Percentiles rank a stretch among this genome's conserved stretches.
Conservation (phyloP, 2,888 invertebrate species). For the Leuctra nigra region DNA sequence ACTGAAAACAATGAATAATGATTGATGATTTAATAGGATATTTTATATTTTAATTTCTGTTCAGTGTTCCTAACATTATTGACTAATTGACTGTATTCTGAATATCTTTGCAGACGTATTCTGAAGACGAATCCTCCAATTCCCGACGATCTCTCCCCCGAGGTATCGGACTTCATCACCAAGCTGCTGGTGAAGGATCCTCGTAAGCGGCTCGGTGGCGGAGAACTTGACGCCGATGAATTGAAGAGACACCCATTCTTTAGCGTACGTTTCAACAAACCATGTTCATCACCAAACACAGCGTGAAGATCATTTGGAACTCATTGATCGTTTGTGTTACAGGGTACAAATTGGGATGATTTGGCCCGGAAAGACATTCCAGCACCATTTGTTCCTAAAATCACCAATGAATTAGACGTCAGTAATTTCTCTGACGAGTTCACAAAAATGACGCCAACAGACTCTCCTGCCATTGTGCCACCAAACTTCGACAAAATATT, state of each 20-base stretch:
- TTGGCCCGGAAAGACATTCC: slow-evolving; percentile 67
- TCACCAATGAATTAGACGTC: slow-evolving; percentile 79
- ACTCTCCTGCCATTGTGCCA: slow-evolving; percentile 86
- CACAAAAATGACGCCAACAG: slow-evolving; percentile 83
- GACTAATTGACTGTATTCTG: no score
- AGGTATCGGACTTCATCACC: slow-evolving; percentile 69
- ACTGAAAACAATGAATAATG: no score
- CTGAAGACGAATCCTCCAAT: slow-evolving; percentile 84
- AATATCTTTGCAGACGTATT: slow-evolving; percentile 63
- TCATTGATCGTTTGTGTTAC: slow-evolving; percentile 28
- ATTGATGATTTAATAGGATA: background rate
- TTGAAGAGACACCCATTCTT: slow-evolving; percentile 89
- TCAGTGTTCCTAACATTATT: no score
- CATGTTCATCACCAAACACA: slow-evolving; percentile 8
- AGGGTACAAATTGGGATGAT: slow-evolving; percentile 74
- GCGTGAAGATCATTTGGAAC: no score
- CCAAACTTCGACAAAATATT: slow-evolving; percentile 81
- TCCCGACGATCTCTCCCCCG: slow-evolving; percentile 69
- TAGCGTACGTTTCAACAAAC: slow-evolving; percentile 52
- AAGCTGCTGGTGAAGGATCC: slow-evolving; percentile 88
- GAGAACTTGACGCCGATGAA: slow-evolving; percentile 76
- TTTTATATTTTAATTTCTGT: no score
- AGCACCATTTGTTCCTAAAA: slow-evolving; percentile 87
- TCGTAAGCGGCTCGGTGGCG: slow-evolving; percentile 77
- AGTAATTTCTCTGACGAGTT: slow-evolving; percentile 97